A percentile compares a stretch with the other conserved stretches of the same genome.
These are phyloP conservation scores for Betta splendens DNA, from an alignment of 2,797 vertebrate genomes.

Conservation along the genomic window DNA sequence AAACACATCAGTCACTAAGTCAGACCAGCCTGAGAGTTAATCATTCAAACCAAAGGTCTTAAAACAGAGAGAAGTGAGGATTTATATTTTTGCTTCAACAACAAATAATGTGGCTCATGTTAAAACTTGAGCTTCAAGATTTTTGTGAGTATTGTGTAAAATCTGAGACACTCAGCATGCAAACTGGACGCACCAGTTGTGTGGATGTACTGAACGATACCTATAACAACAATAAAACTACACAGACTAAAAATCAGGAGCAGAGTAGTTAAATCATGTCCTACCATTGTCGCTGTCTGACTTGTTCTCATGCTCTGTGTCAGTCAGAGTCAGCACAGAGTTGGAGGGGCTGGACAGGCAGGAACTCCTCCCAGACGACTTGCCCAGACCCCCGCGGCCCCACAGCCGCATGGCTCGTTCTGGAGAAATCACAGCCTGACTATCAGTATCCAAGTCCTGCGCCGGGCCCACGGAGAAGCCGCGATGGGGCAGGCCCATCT, in stretches of 20 bases:
- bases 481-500: conserved; percentile 95
- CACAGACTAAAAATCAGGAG: not conserved
- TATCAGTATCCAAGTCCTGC: conserved; percentile 89
- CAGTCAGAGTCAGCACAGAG: conserved; percentile 96
- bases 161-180: not conserved
- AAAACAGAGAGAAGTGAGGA: too few relatives aligned
- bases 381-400: conserved; percentile 87
- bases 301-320: conserved; percentile 98
- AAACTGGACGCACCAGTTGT: not conserved
- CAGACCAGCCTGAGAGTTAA: too few relatives aligned
- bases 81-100: too few relatives aligned
- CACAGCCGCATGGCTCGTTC: conserved; percentile 96
- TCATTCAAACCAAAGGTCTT: too few relatives aligned
- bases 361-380: conserved; percentile 86
- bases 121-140: too few relatives aligned
- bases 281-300: conserved; percentile 98
- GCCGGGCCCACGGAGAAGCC: conserved; percentile 92
- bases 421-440: conserved; percentile 95
- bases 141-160: not conserved
- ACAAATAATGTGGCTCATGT: too few relatives aligned
- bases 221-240: too few relatives aligned
- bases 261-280: conserved; percentile 3
- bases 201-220: too few relatives aligned
- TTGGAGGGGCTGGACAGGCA: conserved; percentile 98
- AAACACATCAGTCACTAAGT: too few relatives aligned